Evolutionary conservation across 2,113 vertebrate species (phyloP).

Genomic region (Chrysochloris asiatica): DNA sequence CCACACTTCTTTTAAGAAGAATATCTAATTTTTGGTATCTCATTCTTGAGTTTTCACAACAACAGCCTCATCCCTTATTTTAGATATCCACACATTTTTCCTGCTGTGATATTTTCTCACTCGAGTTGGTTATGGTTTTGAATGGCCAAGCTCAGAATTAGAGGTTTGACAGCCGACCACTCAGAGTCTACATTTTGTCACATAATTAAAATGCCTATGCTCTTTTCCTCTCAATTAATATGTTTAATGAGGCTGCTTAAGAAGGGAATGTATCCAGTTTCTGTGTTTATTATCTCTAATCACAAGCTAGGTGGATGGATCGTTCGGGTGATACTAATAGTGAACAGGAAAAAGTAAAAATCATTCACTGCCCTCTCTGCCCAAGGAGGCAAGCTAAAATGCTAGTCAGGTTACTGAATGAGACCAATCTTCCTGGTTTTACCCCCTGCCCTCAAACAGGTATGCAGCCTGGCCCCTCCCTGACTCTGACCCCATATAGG

Average conservation of each 20-base stretch:
- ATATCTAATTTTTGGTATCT: not conserved
- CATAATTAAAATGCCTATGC: slow-evolving; percentile 21
- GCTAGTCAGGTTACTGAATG: no score
- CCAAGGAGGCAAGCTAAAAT: no score
- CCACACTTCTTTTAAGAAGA: not conserved
- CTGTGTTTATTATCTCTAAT: not conserved
- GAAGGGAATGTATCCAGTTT: not conserved
- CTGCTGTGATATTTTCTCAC: not conserved
- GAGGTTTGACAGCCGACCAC: not conserved
- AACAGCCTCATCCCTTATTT: not conserved
- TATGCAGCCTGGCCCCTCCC: no score
- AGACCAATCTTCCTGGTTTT: no score
- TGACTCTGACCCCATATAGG: no score
- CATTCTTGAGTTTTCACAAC: not conserved
- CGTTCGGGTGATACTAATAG: not conserved
- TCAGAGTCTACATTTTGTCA: slow-evolving; percentile 19
- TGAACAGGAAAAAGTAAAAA: no score
- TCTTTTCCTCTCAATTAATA: slow-evolving; percentile 50
- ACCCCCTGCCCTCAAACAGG: no score
- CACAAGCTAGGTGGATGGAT: not conserved
- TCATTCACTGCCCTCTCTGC: no score
- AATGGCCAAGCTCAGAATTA: not conserved
- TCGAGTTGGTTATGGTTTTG: not conserved
- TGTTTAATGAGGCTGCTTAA: slow-evolving; percentile 2
- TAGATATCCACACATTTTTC: not conserved